phyloP scores from a whole-genome alignment of 2,797 vertebrate genomes.

The Coregonus sp. region DNA sequence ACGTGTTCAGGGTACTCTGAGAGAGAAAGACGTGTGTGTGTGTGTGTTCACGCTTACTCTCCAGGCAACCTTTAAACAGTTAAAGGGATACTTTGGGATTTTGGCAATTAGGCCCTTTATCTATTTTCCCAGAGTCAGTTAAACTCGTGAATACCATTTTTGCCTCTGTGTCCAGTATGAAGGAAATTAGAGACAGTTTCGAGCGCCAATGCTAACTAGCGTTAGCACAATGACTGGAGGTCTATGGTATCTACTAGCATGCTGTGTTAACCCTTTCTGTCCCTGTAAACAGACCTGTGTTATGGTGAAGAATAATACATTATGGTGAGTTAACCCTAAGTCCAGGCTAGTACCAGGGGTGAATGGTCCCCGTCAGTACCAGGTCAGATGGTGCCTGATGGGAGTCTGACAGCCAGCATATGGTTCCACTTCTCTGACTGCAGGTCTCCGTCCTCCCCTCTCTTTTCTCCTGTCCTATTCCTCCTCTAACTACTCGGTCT shows the following conservation, averaged over 20 bases:
- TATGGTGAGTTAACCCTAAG: not conserved
- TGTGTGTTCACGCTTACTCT: not conserved
- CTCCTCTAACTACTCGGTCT: not conserved
- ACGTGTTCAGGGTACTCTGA: not conserved
- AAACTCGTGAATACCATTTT: too few relatives aligned
- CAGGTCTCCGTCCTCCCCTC: not conserved
- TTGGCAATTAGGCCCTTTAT: too few relatives aligned
- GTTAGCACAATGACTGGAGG: too few relatives aligned
- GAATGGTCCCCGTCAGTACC: constrained; percentile 4
- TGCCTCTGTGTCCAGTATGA: too few relatives aligned
- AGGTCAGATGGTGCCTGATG: constrained; percentile 13
- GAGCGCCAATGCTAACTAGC: too few relatives aligned
- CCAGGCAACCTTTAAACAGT: not conserved
- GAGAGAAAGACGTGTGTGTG: not conserved
- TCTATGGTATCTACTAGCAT: too few relatives aligned
- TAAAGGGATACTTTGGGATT: not conserved
- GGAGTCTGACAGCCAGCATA: constrained; percentile 18
- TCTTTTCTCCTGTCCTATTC: not conserved
- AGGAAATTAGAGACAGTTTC: too few relatives aligned
- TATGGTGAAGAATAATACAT: not conserved
- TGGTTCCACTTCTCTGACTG: constrained; percentile 2
- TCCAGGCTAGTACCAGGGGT: not conserved
- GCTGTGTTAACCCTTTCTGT: not conserved
- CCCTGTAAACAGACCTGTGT: not conserved
- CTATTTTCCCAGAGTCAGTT: too few relatives aligned